Evolutionary conservation across 1,140 invertebrate genomes (phyloP).

Genomic region (Drosophila obscura): DNA sequence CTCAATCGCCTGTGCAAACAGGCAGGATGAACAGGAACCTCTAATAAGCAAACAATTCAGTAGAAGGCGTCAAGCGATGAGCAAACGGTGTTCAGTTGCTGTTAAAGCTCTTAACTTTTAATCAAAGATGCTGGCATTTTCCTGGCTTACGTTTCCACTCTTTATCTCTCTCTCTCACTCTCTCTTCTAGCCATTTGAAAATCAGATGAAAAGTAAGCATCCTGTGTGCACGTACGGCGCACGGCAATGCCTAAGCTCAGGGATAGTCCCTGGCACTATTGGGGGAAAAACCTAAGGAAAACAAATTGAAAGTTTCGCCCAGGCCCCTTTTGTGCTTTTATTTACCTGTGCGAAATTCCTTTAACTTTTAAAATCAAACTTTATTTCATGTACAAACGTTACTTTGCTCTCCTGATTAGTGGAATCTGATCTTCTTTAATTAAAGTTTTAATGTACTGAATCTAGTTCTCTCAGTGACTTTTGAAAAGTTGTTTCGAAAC

Average conservation of each 20-base stretch:
- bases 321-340: not conserved
- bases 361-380: too few species aligned
- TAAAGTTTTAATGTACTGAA: too few species aligned
- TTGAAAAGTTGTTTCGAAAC: too few species aligned
- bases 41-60: constrained; percentile 55
- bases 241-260: constrained; percentile 8
- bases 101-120: constrained; percentile 52
- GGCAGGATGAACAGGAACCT: constrained; percentile 17
- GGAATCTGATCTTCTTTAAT: too few species aligned
- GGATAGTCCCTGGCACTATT: not conserved
- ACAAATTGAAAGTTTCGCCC: constrained; percentile 26
- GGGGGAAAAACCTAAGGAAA: not conserved
- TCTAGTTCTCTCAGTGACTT: too few species aligned
- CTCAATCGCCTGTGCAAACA: constrained; percentile 45
- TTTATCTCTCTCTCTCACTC: not conserved
- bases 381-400: too few species aligned
- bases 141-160: not conserved
- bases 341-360: constrained; percentile 10
- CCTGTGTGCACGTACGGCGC: constrained; percentile 7
- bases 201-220: not conserved
- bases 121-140: constrained; percentile 41
- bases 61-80: constrained; percentile 39
- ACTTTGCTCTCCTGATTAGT: too few species aligned
- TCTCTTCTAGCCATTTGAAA: not conserved
- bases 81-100: constrained; percentile 47